Conservation (phyloP, 2,888 invertebrate species). For the Norana najaformis region DNA sequence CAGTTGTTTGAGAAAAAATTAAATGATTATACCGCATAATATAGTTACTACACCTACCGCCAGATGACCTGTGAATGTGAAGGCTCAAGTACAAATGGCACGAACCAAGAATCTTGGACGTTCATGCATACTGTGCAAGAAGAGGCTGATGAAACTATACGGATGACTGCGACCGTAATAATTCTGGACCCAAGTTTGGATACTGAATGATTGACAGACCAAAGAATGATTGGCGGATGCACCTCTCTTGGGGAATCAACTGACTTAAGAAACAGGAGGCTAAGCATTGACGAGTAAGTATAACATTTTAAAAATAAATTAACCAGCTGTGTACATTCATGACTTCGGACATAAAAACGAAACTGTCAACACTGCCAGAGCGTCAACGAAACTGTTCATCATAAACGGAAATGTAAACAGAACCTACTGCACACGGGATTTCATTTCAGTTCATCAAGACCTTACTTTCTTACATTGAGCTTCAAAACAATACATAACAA, state of each 20-base stretch:
- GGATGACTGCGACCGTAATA: neutral
- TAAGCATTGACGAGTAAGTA: neutral
- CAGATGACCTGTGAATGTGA: neutral
- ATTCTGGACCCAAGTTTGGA: neutral
- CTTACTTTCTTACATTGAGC: neutral
- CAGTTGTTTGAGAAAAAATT: neutral
- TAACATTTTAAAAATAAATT: neutral
- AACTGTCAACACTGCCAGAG: neutral
- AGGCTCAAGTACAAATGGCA: neutral
- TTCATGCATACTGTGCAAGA: neutral
- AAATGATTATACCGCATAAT: neutral
- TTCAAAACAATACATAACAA: conserved; percentile 13
- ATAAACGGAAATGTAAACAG: neutral
- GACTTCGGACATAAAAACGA: neutral
- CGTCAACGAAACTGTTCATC: neutral
- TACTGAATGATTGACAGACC: neutral
- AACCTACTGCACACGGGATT: neutral
- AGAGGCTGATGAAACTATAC: neutral
- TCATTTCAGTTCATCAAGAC: neutral
- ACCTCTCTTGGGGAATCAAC: neutral
- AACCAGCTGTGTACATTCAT: neutral
- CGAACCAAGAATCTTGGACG: neutral
- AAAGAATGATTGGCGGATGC: neutral
- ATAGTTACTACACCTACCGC: neutral
- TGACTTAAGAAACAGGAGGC: neutral